Percentiles rank a stretch among this genome's conserved stretches.
phyloP scores from a whole-genome alignment of 2,888 invertebrate species.

The Blastobasis lacticolella region DNA sequence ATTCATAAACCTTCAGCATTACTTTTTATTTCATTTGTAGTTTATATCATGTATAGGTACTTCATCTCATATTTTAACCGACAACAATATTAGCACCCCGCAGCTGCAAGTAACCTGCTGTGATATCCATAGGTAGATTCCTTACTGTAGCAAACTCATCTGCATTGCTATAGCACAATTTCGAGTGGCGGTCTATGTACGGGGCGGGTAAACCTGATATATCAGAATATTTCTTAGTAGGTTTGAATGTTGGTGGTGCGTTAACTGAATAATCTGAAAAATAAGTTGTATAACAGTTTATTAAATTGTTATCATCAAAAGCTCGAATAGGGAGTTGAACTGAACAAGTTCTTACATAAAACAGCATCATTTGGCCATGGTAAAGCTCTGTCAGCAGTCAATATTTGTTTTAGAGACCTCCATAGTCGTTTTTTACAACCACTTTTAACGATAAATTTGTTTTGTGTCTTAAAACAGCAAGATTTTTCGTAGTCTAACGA shows the following conservation, averaged over 20 bases:
- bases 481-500: slow-evolving; percentile 39
- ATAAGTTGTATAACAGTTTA: not conserved
- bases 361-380: slow-evolving; percentile 86
- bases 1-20: too few relatives aligned
- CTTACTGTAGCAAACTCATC: slow-evolving; percentile 92
- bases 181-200: slow-evolving; percentile 93
- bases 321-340: not conserved
- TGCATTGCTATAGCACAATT: slow-evolving; percentile 86
- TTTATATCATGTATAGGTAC: not conserved
- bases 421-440: slow-evolving; percentile 86
- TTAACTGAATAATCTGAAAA: slow-evolving; percentile 88
- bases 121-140: slow-evolving; percentile 92
- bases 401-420: slow-evolving; percentile 92
- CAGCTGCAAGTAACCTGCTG: slow-evolving; percentile 90
- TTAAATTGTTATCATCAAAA: not conserved
- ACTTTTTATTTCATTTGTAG: not conserved
- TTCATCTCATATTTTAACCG: slow-evolving; percentile 50
- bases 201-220: slow-evolving; percentile 90
- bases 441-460: slow-evolving; percentile 72
- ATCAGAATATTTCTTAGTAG: slow-evolving; percentile 95
- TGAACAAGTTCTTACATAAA: slow-evolving; percentile 75
- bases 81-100: slow-evolving; percentile 87
- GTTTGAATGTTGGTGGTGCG: slow-evolving; percentile 92
- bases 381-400: slow-evolving; percentile 83
- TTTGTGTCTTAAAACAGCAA: slow-evolving; percentile 58